Evolutionary conservation across 1,140 invertebrate genomes (phyloP), one percentile per base, ranked within the genome.

Genomic region (Neoseiulus cucumeris): DNA sequence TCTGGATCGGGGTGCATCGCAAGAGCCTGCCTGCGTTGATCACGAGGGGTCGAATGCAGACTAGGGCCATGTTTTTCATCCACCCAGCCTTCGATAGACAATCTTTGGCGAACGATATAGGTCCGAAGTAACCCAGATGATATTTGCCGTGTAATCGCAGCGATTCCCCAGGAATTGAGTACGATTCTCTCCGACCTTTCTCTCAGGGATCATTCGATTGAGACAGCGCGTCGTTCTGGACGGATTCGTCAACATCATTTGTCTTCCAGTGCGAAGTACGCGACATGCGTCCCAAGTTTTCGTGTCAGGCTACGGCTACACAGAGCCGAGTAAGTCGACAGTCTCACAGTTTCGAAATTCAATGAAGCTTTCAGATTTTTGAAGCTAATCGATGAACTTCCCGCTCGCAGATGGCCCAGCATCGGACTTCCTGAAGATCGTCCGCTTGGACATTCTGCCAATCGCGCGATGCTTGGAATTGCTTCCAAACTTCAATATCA

Each of bases 201-300:
- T 9, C 33, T 33, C 33, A 59, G 51, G 51, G 25, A 59, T 59
- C 22, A 59, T 59, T 9, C 51, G 51, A 4, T 20, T 59, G 25
- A 25, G 22, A 59, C 51, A 59, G 22, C 51, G 51, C 14, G 51
- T 59, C 25, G 51, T 59, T 59, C 51, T 59, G 2, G 51, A 59
- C 22, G 51, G 51, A 18, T 59, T 59, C 51, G 51, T 59, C 1
- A 59, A 59, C 22, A 59, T 33, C 1, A 59, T 59, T 18, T 59
- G 51, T 59, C 51, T 59, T n/a, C 51, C 51, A 59, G 14, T 20
- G 4, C 25, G 51, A 25, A 25, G 17, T 9, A 14, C 22, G 17
- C 1, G 14, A 14, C 25, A 14, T 1, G 51, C 51, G 4, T 9
- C 51, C 14, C 14, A 59, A 33, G 51, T 25, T 1, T 59, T 59